Evolutionary conservation across 1,140 invertebrate genomes (phyloP), one percentile per base, ranked within the genome.

Genomic region (Drusus annulatus): DNA sequence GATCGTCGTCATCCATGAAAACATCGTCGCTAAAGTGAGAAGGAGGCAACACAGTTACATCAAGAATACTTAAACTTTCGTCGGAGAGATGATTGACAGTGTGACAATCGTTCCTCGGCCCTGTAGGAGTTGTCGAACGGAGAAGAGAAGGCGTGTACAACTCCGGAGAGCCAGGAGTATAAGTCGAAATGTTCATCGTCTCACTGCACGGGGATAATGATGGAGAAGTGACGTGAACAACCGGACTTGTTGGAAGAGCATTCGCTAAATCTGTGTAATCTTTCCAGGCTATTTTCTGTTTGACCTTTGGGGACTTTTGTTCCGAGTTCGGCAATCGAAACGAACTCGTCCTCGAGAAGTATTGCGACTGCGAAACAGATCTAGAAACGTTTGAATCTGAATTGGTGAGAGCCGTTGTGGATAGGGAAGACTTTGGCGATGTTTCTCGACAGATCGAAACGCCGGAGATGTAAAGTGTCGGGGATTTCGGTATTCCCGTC

Each of bases 391-490:
- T 78, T 21, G 74, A 76, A 75, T 80, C 73, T 21, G 80, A 73
- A 23, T 71, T 71, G 6, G 60, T 50, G 15, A 50, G 58, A 16
- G 28, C 60, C 5, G 65, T 36, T 25, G 58, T 56, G 17, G 80
- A 78, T 3, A 71, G 6, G 13, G 63, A 45, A 21, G 23, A 63
- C 73, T 82, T 82, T 7, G 78, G 69, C n/a, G 82, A 79, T 7
- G 76, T 68, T 7, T 91, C 91, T 28, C 91, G 86, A 36, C 88
- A 91, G 78, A 92, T 92, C 1, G 91, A 91, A n/a, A 92, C 91
- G n/a, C 91, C 91, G 28, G 90, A 91, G 76, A 92, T 92, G 84
- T 90, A 92, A 15, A 92, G 84, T 0, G 91, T 92, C 6, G 91
- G 91, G 3, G 91, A 92, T 84, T 91, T 91, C 7, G 91, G 91